A percentile compares a stretch with the other conserved stretches of the same genome.
Evolutionary conservation across 2,797 vertebrate genomes (phyloP).

Genomic region (Acanthornis magna): DNA sequence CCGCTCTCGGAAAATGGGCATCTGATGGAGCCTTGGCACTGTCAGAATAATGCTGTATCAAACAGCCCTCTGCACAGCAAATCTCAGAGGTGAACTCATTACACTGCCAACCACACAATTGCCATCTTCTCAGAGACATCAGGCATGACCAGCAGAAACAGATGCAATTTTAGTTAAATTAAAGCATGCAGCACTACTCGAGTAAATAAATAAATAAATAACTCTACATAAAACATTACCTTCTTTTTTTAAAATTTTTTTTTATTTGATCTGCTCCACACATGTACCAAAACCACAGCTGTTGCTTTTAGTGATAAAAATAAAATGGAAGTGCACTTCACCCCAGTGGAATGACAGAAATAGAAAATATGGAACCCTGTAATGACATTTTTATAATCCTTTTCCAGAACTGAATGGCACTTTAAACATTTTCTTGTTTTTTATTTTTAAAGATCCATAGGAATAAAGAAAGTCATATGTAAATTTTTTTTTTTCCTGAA

Average conservation of each 20-base stretch:
- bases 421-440: not conserved
- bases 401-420: not conserved
- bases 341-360: not conserved
- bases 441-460: slow-evolving; percentile 23
- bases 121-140: slow-evolving; percentile 45
- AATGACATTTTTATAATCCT: slow-evolving; percentile 14
- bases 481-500: not conserved
- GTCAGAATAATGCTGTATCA: slow-evolving; percentile 40
- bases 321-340: slow-evolving; percentile 8
- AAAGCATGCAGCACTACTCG: not conserved
- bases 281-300: not conserved
- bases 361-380: not conserved
- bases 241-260: not conserved
- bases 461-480: not conserved
- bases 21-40: slow-evolving; percentile 51
- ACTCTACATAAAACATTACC: not conserved
- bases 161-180: slow-evolving; percentile 41
- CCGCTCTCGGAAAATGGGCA: slow-evolving; percentile 43
- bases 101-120: slow-evolving; percentile 25
- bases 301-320: slow-evolving; percentile 41
- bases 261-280: not conserved
- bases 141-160: slow-evolving; percentile 50
- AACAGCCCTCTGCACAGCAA: slow-evolving; percentile 30
- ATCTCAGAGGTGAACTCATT: slow-evolving; percentile 49
- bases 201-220: not conserved